Conservation (phyloP, 1,140 invertebrate species). For the Drosophila santomea region DNA sequence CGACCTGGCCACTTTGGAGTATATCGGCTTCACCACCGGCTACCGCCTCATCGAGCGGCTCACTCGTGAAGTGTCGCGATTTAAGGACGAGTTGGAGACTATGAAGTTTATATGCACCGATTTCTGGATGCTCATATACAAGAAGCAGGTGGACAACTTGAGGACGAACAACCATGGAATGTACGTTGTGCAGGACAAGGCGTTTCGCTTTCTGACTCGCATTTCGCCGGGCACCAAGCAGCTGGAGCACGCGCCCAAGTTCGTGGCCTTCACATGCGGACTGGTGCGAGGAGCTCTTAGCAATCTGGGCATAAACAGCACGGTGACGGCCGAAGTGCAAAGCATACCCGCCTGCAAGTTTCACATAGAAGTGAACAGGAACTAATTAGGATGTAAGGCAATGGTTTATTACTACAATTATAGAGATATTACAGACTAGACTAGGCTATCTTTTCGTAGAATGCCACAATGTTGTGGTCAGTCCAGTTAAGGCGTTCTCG, state of each 20-base stretch:
- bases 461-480: slow-evolving; percentile 86
- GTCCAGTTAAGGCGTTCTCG: slow-evolving; percentile 82
- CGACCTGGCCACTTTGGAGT: slow-evolving; percentile 94
- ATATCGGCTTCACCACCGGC: slow-evolving; percentile 96
- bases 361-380: slow-evolving; percentile 93
- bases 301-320: slow-evolving; percentile 96
- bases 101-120: slow-evolving; percentile 99
- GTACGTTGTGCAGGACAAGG: slow-evolving; percentile 99
- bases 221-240: slow-evolving; percentile 96
- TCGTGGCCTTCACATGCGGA: slow-evolving; percentile 98
- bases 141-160: slow-evolving; percentile 99
- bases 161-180: slow-evolving; percentile 99
- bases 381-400: slow-evolving; percentile 43
- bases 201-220: slow-evolving; percentile 95
- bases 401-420: slow-evolving; percentile 50
- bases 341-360: slow-evolving; percentile 97
- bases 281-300: slow-evolving; percentile 96
- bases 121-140: slow-evolving; percentile 98
- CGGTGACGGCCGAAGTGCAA: slow-evolving; percentile 97
- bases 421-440: slow-evolving; percentile 33
- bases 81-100: slow-evolving; percentile 98
- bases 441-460: slow-evolving; percentile 82
- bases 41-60: slow-evolving; percentile 97
- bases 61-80: slow-evolving; percentile 95
- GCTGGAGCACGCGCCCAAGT: slow-evolving; percentile 95